A percentile compares a stretch with the other conserved stretches of the same genome.
Evolutionary conservation across 1,140 invertebrate genomes (phyloP).

Genomic region (Oncopodura yosiiana): DNA sequence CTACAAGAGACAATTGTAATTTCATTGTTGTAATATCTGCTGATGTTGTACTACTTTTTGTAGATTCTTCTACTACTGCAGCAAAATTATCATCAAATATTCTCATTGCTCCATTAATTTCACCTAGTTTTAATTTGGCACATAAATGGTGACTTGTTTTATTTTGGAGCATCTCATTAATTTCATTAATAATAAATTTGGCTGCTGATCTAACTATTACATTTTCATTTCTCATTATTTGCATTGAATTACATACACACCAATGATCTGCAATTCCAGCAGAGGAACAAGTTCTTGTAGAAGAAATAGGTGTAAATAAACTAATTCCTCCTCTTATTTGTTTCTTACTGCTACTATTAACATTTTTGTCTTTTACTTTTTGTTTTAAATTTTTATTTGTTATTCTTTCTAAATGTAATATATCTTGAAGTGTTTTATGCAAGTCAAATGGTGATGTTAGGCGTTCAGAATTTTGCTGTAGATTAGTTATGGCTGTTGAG

Average conservation of each 20-base stretch:
- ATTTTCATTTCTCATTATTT: constrained; percentile 6
- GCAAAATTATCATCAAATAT: constrained; percentile 4
- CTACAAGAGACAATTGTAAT: constrained; percentile 43
- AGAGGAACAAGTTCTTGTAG: constrained; percentile 17
- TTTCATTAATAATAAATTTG: constrained; percentile 15
- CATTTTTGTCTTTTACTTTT: neutral
- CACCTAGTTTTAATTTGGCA: constrained; percentile 26
- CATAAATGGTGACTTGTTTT: constrained; percentile 5
- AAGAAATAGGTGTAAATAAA: constrained; percentile 19
- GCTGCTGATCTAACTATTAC: constrained; percentile 17
- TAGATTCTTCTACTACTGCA: neutral
- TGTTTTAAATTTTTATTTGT: neutral
- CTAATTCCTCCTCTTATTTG: constrained; percentile 7
- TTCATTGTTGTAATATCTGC: neutral
- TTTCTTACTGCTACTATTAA: too few species aligned
- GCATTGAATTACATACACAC: constrained; percentile 30
- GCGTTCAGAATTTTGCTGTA: constrained; percentile 38
- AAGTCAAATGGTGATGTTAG: constrained; percentile 35
- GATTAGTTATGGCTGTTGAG: constrained; percentile 14
- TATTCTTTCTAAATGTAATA: constrained; percentile 29
- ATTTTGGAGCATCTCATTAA: constrained; percentile 15
- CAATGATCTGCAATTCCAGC: constrained; percentile 30
- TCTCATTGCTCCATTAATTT: constrained; percentile 21
- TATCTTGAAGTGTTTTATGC: constrained; percentile 27
- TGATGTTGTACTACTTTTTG: neutral